These are phyloP conservation scores for Trogon melanurus DNA, from an alignment of 2,113 vertebrate species.

Conservation along the genomic window DNA sequence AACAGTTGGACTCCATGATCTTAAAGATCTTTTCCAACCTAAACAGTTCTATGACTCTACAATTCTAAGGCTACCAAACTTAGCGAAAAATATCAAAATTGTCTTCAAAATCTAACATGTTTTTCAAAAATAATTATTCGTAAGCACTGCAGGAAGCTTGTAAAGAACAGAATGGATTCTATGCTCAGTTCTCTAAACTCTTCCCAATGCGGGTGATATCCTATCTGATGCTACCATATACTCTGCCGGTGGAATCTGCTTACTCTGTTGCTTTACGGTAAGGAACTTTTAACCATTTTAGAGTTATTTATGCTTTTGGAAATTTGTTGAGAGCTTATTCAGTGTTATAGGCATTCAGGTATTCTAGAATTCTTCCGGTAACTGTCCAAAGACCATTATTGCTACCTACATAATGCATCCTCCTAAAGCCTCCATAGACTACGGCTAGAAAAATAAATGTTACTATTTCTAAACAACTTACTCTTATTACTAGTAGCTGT, in stretches of 20 bases:
- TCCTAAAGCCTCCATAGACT: not conserved
- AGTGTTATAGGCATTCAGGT: not conserved
- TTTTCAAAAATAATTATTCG: not conserved
- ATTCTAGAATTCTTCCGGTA: not conserved
- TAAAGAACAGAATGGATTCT: slow-evolving; percentile 75
- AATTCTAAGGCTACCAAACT: not conserved
- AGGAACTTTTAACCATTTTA: not conserved
- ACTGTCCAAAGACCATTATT: not conserved
- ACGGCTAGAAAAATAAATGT: not conserved
- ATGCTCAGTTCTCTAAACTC: slow-evolving; percentile 76
- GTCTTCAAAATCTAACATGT: not conserved
- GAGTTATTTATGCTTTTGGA: not conserved
- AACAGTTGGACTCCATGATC: no score
- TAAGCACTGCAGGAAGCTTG: slow-evolving; percentile 83
- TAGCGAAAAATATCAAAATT: not conserved
- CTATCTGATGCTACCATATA: slow-evolving; percentile 87
- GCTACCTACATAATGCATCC: not conserved
- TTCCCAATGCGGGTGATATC: slow-evolving; percentile 85
- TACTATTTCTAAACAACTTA: not conserved
- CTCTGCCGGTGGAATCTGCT: slow-evolving; percentile 85
- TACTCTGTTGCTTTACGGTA: slow-evolving; percentile 82
- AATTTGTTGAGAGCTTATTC: not conserved
- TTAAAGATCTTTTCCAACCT: no score
- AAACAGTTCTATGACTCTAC: no score
- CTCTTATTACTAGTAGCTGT: not conserved